These are phyloP conservation scores for Tipula lateralis DNA, from an alignment of 2,888 invertebrate genomes.

Conservation along the genomic window DNA sequence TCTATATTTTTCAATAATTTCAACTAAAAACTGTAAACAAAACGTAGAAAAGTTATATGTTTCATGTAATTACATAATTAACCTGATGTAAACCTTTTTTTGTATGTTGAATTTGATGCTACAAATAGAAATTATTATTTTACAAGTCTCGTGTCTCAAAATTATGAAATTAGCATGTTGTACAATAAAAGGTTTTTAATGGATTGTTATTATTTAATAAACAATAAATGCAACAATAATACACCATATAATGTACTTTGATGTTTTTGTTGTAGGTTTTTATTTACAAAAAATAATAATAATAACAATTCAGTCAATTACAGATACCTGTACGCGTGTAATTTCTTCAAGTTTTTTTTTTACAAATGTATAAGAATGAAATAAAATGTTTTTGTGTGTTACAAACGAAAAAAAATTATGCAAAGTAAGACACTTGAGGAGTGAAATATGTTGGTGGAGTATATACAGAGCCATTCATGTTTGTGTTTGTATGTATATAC, in stretches of 20 bases:
- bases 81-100: not conserved
- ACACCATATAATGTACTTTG: not conserved
- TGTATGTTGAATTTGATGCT: not conserved
- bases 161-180: constrained; percentile 1
- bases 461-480: not conserved
- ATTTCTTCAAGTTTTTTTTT: not conserved
- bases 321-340: constrained; percentile 6
- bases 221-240: constrained; percentile 14
- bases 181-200: not conserved
- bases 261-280: not conserved
- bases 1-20: not conserved
- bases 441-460: not conserved
- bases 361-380: not conserved
- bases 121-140: not conserved
- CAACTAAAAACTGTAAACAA: not conserved
- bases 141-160: constrained; percentile 19
- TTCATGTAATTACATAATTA: constrained; percentile 11
- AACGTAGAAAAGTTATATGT: not conserved
- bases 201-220: not conserved
- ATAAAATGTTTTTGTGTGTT: not conserved
- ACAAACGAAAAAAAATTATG: not conserved
- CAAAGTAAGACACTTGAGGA: constrained; percentile 19
- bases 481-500: not conserved
- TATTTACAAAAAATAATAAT: not conserved
- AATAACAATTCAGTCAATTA: not conserved